phyloP scores from a whole-genome alignment of 2,797 vertebrate genomes.

The Melanogrammus aeglefinus region DNA sequence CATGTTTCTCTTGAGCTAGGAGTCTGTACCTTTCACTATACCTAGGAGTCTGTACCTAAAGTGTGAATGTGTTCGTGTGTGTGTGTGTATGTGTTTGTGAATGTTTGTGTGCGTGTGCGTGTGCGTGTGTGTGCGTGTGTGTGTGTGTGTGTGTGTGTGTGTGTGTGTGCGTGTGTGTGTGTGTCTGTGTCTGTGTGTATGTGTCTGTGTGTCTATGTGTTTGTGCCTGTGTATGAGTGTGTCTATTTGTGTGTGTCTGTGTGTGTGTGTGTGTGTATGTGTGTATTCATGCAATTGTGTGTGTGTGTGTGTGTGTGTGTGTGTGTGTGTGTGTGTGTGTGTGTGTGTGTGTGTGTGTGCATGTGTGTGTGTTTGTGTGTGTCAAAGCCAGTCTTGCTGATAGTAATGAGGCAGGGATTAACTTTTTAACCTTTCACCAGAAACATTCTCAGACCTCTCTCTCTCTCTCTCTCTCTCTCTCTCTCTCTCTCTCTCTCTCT shows the following conservation, averaged over 20 bases:
- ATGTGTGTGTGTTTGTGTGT: slow-evolving; percentile 17
- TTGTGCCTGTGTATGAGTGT: not conserved
- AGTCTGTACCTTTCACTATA: no score
- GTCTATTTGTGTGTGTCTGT: slow-evolving; percentile 12
- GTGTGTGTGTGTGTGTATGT: slow-evolving; percentile 16
- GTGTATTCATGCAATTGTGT: no score
- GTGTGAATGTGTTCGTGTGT: no score
- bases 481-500: not conserved
- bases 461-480: not conserved
- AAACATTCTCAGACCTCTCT: slow-evolving; percentile 6
- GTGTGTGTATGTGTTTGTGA: no score
- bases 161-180: no score
- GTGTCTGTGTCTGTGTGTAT: no score
- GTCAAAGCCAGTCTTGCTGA: slow-evolving; percentile 5
- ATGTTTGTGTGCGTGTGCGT: no score
- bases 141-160: no score
- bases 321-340: slow-evolving; percentile 14
- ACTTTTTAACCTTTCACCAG: slow-evolving; percentile 13
- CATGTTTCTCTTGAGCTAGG: no score
- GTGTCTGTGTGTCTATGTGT: not conserved
- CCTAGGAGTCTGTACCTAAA: no score
- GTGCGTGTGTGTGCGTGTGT: no score
- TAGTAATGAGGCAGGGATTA: slow-evolving; percentile 15
- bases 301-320: slow-evolving; percentile 3
- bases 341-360: slow-evolving; percentile 17